phyloP scores from a whole-genome alignment of 1,140 invertebrate species.

The Dreissena rostriformis region DNA sequence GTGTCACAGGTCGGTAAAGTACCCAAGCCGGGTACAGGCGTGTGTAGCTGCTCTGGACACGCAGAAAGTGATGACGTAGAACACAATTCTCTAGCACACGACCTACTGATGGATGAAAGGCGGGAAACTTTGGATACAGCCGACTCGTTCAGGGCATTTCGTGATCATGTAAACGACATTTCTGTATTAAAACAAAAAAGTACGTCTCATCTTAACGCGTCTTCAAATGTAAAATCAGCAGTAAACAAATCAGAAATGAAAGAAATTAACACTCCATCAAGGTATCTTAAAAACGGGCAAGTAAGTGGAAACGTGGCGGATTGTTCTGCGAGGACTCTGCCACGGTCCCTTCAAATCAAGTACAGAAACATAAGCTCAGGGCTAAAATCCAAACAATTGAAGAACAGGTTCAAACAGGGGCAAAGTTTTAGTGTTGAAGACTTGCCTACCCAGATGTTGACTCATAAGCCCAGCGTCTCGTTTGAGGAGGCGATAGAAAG shows the following conservation, averaged over 20 bases:
- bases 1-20: constrained; percentile 30
- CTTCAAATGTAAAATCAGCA: neutral
- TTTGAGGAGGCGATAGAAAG: constrained; percentile 54
- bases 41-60: constrained; percentile 34
- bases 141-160: constrained; percentile 7
- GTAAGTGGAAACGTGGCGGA: constrained; percentile 42
- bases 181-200: neutral
- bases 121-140: constrained; percentile 5
- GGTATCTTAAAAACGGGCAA: constrained; percentile 5
- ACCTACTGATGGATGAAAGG: constrained; percentile 39
- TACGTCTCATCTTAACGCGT: neutral
- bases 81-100: neutral
- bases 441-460: constrained; percentile 23
- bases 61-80: neutral
- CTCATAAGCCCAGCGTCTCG: constrained; percentile 42
- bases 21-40: constrained; percentile 41
- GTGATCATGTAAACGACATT: neutral
- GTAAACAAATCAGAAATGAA: constrained; percentile 24
- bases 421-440: constrained; percentile 49
- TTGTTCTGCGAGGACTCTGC: constrained; percentile 45
- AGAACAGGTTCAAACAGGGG: constrained; percentile 18
- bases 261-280: neutral
- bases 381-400: constrained; percentile 8
- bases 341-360: constrained; percentile 33
- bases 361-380: neutral